These are phyloP conservation scores for Psittacula echo DNA, from an alignment of 2,797 vertebrate genomes.

Conservation along the genomic window DNA sequence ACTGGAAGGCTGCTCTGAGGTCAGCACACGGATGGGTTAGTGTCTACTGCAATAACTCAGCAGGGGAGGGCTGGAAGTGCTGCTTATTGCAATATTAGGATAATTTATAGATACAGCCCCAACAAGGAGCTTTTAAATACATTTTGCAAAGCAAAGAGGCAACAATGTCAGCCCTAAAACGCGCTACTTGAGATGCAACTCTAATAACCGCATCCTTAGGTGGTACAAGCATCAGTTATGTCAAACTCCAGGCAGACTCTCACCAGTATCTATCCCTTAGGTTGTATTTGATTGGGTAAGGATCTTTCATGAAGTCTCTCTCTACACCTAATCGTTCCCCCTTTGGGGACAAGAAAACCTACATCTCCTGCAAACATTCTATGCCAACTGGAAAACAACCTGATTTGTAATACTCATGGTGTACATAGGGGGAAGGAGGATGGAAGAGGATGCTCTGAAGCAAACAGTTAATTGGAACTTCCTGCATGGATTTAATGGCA, in stretches of 20 bases:
- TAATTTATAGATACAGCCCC: neutral
- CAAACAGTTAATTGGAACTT: conserved; percentile 48
- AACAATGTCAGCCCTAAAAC: neutral
- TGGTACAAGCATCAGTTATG: neutral
- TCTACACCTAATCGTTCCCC: neutral
- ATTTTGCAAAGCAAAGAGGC: neutral
- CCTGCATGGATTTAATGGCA: conserved; percentile 4
- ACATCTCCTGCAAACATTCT: neutral
- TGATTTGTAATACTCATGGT: neutral
- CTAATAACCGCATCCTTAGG: neutral
- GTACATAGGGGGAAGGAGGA: neutral
- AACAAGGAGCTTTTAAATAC: fast-evolving
- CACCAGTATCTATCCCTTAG: neutral
- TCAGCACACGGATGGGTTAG: neutral
- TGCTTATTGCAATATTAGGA: neutral
- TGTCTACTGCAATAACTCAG: neutral
- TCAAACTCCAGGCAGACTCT: neutral
- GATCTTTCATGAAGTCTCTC: neutral
- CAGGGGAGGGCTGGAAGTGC: neutral
- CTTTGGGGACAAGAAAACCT: neutral
- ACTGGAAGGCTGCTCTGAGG: neutral
- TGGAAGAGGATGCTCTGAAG: conserved; percentile 3
- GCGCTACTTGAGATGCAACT: neutral
- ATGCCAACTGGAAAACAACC: neutral
- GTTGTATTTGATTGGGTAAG: neutral